These are phyloP conservation scores for Apocrypta bakeri DNA, from an alignment of 1,140 invertebrate species.

Conservation along the genomic window DNA sequence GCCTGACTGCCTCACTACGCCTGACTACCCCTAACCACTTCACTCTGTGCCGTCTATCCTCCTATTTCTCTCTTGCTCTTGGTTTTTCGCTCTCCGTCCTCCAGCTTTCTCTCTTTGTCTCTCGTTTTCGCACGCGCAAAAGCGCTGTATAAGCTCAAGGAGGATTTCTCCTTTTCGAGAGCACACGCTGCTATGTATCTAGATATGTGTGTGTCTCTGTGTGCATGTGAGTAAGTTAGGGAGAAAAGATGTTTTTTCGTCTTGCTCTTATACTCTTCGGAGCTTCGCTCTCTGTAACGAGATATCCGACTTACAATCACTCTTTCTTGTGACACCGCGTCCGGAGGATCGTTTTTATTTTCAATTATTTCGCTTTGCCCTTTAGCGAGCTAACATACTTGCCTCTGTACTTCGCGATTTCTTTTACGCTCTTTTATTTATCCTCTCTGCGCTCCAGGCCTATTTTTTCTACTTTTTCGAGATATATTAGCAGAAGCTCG, in stretches of 20 bases:
- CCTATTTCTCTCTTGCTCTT: slow-evolving; percentile 43
- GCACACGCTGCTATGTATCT: background rate
- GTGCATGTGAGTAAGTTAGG: too few relatives aligned
- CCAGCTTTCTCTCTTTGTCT: slow-evolving; percentile 31
- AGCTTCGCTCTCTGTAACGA: background rate
- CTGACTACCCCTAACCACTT: slow-evolving; percentile 60
- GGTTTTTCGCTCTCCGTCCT: slow-evolving; percentile 10
- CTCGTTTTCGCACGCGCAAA: slow-evolving; percentile 24
- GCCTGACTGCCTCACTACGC: slow-evolving; percentile 58
- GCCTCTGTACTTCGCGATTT: background rate
- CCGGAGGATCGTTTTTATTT: slow-evolving; percentile 28
- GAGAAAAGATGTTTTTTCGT: too few relatives aligned
- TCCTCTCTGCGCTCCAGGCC: background rate
- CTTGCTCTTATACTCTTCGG: background rate
- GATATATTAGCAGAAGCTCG: background rate
- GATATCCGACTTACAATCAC: slow-evolving; percentile 27
- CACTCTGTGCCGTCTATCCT: slow-evolving; percentile 51
- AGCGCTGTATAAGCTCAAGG: background rate
- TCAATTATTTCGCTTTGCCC: slow-evolving; percentile 37
- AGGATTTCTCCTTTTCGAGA: slow-evolving; percentile 8
- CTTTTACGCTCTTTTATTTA: background rate
- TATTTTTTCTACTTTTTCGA: background rate
- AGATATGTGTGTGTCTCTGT: too few relatives aligned
- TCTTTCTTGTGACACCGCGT: background rate
- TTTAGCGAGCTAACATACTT: background rate